Percentiles rank a stretch among this genome's conserved stretches.
These are phyloP conservation scores for Temnothorax nylanderi DNA, from an alignment of 1,140 invertebrate species.

Conservation along the genomic window DNA sequence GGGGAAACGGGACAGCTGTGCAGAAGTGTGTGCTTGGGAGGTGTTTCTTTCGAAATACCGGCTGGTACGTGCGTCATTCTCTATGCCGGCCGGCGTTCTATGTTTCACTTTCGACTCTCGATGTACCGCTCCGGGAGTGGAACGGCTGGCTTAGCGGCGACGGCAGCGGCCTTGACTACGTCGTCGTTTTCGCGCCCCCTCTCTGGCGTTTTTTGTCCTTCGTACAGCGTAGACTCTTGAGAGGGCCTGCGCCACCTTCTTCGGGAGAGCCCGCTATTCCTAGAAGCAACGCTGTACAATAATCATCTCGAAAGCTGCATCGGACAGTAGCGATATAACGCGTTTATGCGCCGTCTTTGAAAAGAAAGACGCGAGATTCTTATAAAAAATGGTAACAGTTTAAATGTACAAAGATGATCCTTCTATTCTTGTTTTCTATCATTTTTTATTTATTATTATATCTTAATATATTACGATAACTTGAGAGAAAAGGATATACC, in stretches of 20 bases:
- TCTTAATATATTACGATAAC: neutral
- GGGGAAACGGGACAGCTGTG: constrained; percentile 56
- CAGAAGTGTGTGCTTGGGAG: constrained; percentile 34
- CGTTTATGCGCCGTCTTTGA: neutral
- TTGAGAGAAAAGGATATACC: neutral
- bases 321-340: neutral
- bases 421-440: neutral
- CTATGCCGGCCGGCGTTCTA: constrained; percentile 53
- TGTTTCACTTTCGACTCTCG: constrained; percentile 77
- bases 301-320: constrained; percentile 43
- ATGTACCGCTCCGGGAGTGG: constrained; percentile 68
- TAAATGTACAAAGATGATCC: neutral
- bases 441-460: neutral
- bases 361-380: neutral
- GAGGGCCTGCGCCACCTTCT: constrained; percentile 42
- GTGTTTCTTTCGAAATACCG: constrained; percentile 74
- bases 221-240: neutral
- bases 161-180: constrained; percentile 71
- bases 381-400: neutral
- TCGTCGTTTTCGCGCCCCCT: constrained; percentile 52
- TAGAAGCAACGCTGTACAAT: neutral
- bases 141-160: constrained; percentile 67
- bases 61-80: constrained; percentile 69
- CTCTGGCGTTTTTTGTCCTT: constrained; percentile 41
- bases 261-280: constrained; percentile 4